Evolutionary conservation across 2,888 invertebrate species (phyloP).

Genomic region (Xestobium rufovillosum): DNA sequence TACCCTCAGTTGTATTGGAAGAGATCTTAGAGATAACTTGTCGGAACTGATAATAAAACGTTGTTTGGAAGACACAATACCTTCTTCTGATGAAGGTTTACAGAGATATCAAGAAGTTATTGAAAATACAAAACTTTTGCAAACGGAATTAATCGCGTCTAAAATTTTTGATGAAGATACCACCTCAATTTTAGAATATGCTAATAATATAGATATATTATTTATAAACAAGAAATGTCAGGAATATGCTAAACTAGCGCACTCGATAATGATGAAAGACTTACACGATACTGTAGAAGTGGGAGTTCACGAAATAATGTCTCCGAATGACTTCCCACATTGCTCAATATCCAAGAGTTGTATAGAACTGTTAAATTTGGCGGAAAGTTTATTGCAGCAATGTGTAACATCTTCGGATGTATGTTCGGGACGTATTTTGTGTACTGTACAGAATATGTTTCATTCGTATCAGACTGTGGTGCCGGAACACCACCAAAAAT

Average conservation of each 20-base stretch:
- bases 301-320: conserved; percentile 44
- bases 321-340: conserved; percentile 47
- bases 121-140: conserved; percentile 57
- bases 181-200: conserved; percentile 58
- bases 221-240: conserved; percentile 72
- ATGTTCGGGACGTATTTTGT: conserved; percentile 58
- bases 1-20: conserved; percentile 51
- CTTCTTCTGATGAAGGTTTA: conserved; percentile 64
- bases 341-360: conserved; percentile 56
- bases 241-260: conserved; percentile 60
- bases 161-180: conserved; percentile 53
- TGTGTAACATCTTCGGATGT: conserved; percentile 54
- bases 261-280: conserved; percentile 70
- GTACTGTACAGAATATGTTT: conserved; percentile 64
- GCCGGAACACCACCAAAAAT: conserved; percentile 71
- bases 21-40: conserved; percentile 51
- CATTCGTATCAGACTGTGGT: conserved; percentile 71
- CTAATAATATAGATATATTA: conserved; percentile 63
- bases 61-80: conserved; percentile 69
- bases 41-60: conserved; percentile 60
- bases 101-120: conserved; percentile 56
- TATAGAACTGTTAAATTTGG: conserved; percentile 56
- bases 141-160: conserved; percentile 52
- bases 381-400: conserved; percentile 59
- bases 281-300: conserved; percentile 62